Evolutionary conservation across 1,140 invertebrate genomes (phyloP).

Genomic region (Temnothorax nylanderi): DNA sequence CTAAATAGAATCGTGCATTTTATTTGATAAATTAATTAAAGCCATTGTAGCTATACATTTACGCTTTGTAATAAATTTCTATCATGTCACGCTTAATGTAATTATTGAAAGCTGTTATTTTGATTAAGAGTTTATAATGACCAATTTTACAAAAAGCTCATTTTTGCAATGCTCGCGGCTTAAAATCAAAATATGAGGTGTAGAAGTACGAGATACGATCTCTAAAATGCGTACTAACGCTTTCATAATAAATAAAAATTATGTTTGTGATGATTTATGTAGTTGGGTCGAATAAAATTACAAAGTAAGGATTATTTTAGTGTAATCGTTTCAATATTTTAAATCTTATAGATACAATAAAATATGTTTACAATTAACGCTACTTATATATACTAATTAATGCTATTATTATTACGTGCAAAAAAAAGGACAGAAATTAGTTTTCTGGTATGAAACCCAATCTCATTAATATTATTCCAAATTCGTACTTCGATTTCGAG

Average conservation of each 20-base stretch:
- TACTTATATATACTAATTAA: not conserved
- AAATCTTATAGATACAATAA: not conserved
- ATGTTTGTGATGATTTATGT: not conserved
- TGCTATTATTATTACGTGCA: not conserved
- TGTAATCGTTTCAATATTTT: not conserved
- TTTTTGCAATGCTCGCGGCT: not conserved
- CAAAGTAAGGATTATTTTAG: not conserved
- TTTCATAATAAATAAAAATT: not conserved
- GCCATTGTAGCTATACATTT: conserved; percentile 6
- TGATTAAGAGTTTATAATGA: not conserved
- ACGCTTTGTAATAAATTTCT: conserved; percentile 20
- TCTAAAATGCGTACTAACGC: not conserved
- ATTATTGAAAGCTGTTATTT: conserved; percentile 10
- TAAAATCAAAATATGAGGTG: not conserved
- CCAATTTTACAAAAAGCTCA: not conserved
- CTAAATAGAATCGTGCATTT: conserved; percentile 3
- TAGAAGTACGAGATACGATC: not conserved
- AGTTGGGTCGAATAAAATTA: not conserved
- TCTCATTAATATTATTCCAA: not conserved
- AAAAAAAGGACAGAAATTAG: not conserved
- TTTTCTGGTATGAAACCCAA: not conserved
- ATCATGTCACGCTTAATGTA: conserved; percentile 12
- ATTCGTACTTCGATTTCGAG: not conserved
- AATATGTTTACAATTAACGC: not conserved
- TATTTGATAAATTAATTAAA: conserved; percentile 37